Evolutionary conservation across 2,888 invertebrate genomes (phyloP).

Genomic region (Panzeria rudis): DNA sequence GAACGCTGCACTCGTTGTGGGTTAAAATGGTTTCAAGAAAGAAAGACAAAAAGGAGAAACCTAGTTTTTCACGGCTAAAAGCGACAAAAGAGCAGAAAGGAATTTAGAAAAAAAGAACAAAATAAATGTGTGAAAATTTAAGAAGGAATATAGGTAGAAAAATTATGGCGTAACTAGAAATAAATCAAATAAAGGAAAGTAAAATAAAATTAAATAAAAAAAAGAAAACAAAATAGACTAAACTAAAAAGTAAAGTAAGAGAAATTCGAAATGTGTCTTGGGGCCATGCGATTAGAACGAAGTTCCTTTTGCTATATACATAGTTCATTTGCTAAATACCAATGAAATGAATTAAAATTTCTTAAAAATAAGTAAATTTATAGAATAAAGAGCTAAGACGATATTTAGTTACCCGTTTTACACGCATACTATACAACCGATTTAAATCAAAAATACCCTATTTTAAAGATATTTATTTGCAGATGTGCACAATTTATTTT

Average conservation of each 20-base stretch:
- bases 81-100: neutral
- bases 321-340: too few relatives aligned
- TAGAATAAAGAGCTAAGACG: too few relatives aligned
- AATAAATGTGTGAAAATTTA: neutral
- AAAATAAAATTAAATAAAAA: neutral
- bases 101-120: neutral
- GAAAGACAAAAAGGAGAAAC: neutral
- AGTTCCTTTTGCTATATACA: too few relatives aligned
- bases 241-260: neutral
- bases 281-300: too few relatives aligned
- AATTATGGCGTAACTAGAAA: neutral
- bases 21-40: slow-evolving; percentile 1
- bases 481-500: too few relatives aligned
- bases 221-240: neutral
- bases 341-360: too few relatives aligned
- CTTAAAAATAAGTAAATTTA: too few relatives aligned
- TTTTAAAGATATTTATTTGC: too few relatives aligned
- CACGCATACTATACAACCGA: too few relatives aligned
- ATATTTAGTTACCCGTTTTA: too few relatives aligned
- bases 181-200: neutral
- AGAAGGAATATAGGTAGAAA: neutral
- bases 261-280: too few relatives aligned
- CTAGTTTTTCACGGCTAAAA: neutral
- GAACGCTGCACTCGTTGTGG: slow-evolving; percentile 19
- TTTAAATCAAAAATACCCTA: too few relatives aligned